Evolutionary conservation across 2,113 vertebrate species (phyloP).

Genomic region (Aviceda subcristata): DNA sequence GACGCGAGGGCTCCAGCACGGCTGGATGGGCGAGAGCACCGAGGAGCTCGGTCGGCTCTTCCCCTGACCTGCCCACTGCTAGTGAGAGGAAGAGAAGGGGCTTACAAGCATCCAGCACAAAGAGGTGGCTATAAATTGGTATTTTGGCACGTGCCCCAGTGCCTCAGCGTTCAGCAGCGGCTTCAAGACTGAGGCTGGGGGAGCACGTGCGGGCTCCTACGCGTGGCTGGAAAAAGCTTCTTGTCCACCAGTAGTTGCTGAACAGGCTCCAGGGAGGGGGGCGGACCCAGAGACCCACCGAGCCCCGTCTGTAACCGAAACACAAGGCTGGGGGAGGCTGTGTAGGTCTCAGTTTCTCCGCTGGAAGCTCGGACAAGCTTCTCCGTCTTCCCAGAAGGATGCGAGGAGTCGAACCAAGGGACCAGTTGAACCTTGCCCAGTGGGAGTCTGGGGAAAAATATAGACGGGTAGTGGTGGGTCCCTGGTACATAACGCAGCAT

Average conservation of each 20-base stretch:
- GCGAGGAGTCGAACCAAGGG: not conserved
- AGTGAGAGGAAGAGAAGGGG: not conserved
- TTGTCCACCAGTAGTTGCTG: not conserved
- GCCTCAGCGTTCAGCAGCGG: not conserved
- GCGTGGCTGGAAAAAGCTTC: not conserved
- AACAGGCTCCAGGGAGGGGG: not conserved
- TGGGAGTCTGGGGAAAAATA: not conserved
- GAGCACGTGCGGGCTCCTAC: not conserved
- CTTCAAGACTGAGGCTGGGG: not conserved
- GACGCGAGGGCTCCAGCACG: fast-evolving
- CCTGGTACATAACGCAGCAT: not conserved
- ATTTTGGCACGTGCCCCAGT: not conserved
- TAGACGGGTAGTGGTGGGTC: not conserved
- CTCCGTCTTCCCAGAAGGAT: not conserved
- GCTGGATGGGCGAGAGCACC: not conserved
- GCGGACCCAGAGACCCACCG: fast-evolving
- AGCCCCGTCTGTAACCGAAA: not conserved
- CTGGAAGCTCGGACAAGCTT: not conserved
- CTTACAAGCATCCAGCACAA: not conserved
- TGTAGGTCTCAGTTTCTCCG: not conserved
- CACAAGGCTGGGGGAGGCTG: too few relatives aligned
- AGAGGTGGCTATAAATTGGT: not conserved
- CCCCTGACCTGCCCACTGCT: not conserved
- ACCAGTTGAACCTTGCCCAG: not conserved
- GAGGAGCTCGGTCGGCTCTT: not conserved